These are phyloP conservation scores for Zootoca vivipara DNA, from an alignment of 2,113 vertebrate genomes.

Conservation along the genomic window DNA sequence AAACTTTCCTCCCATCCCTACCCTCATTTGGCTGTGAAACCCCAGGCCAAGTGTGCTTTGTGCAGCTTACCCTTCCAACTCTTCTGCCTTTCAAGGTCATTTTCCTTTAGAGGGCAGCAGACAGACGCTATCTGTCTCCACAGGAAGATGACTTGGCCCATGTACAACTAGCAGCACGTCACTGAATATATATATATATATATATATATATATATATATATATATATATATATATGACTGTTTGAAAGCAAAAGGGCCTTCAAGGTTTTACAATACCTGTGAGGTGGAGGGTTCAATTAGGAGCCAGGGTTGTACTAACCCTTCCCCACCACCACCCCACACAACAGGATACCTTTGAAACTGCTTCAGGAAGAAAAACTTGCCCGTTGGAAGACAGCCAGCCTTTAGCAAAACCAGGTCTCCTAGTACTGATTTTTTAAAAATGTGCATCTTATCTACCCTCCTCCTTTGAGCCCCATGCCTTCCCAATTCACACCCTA, in stretches of 20 bases:
- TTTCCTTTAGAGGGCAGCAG: not conserved
- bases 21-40: not conserved
- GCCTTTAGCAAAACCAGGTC: not conserved
- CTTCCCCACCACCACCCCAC: no score
- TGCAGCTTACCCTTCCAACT: not conserved
- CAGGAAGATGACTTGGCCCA: slow-evolving; percentile 15
- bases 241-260: not conserved
- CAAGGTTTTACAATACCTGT: not conserved
- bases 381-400: not conserved
- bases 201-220: slow-evolving; percentile 25
- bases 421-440: no score
- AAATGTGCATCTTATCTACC: not conserved
- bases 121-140: not conserved
- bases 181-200: slow-evolving; percentile 21
- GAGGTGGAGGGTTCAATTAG: not conserved
- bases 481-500: not conserved
- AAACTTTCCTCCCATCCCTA: not conserved
- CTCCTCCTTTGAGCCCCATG: not conserved
- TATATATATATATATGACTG: slow-evolving; percentile 18
- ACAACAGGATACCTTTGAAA: not conserved
- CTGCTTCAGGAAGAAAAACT: not conserved
- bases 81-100: slow-evolving; percentile 8
- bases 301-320: not conserved
- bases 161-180: slow-evolving; percentile 1
- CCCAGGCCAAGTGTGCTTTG: not conserved